phyloP scores from a whole-genome alignment of 2,113 vertebrate species.

The Apus apus region DNA sequence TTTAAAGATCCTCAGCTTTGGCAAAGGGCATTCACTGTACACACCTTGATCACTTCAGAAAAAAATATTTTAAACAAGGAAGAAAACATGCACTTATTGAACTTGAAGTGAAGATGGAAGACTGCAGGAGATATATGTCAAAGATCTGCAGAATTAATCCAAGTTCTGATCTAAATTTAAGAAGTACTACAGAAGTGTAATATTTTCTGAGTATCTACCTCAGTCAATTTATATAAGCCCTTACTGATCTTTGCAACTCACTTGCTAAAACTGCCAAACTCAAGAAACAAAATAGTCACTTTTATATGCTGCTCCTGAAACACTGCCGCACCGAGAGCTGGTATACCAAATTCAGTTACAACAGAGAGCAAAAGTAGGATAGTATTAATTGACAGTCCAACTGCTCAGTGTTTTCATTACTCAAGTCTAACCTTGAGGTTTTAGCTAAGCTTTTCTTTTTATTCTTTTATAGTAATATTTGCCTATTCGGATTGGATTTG shows the following conservation, averaged over 20 bases:
- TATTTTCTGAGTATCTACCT: neutral
- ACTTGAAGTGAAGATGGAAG: neutral
- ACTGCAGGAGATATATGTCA: accelerated
- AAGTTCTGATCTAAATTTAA: neutral
- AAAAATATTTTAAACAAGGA: neutral
- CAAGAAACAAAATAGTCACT: neutral
- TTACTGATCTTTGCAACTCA: neutral
- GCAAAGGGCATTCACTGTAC: neutral
- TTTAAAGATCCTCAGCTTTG: neutral
- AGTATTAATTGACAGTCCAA: neutral
- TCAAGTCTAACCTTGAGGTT: neutral
- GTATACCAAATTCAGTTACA: neutral
- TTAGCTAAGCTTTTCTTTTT: neutral
- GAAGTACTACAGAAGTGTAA: neutral
- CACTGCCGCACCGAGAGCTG: neutral
- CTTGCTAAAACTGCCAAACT: neutral
- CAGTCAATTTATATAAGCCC: neutral
- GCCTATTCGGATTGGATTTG: neutral
- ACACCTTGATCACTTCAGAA: neutral
- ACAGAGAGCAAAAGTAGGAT: neutral
- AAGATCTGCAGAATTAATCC: neutral
- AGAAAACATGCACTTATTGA: neutral
- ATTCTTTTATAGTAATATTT: neutral
- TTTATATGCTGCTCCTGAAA: neutral
- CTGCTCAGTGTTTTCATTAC: neutral